These are phyloP conservation scores for Lasioglossum marginatum DNA, from an alignment of 2,888 invertebrate genomes.

Conservation along the genomic window DNA sequence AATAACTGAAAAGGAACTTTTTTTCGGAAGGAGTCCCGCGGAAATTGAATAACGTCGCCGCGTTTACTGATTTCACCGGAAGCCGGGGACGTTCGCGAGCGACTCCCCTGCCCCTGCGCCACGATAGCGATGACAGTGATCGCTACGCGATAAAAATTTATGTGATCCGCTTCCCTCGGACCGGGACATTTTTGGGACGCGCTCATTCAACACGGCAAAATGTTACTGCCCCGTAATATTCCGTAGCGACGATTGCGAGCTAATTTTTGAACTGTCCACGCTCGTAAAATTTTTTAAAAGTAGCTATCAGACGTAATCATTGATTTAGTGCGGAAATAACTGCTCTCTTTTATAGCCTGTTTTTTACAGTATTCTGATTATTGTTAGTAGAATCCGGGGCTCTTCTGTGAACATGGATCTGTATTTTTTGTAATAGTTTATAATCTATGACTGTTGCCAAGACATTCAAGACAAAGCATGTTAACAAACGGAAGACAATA, in stretches of 20 bases:
- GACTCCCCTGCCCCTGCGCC: constrained; percentile 19
- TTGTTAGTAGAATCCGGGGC: background rate
- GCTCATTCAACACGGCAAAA: background rate
- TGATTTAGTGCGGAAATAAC: background rate
- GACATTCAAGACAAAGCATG: too few relatives aligned
- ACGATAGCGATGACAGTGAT: constrained; percentile 62
- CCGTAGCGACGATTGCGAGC: background rate
- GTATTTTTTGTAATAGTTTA: too few relatives aligned
- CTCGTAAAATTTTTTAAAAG: background rate
- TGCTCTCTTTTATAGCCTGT: background rate
- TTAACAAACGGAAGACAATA: too few relatives aligned
- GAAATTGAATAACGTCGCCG: constrained; percentile 73
- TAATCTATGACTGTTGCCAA: too few relatives aligned
- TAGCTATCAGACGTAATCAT: background rate
- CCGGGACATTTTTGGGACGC: background rate
- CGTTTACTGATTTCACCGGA: constrained; percentile 66
- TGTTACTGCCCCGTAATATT: background rate
- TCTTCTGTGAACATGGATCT: too few relatives aligned
- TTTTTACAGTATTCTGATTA: background rate
- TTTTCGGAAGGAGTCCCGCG: constrained; percentile 53
- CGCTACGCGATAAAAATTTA: constrained; percentile 62
- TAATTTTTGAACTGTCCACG: background rate
- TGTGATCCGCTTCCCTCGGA: constrained; percentile 8
- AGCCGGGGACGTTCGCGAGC: constrained; percentile 50
- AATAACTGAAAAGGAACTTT: constrained; percentile 60